phyloP scores from a whole-genome alignment of 2,888 invertebrate genomes.

The Brachynemurus nebulosus region DNA sequence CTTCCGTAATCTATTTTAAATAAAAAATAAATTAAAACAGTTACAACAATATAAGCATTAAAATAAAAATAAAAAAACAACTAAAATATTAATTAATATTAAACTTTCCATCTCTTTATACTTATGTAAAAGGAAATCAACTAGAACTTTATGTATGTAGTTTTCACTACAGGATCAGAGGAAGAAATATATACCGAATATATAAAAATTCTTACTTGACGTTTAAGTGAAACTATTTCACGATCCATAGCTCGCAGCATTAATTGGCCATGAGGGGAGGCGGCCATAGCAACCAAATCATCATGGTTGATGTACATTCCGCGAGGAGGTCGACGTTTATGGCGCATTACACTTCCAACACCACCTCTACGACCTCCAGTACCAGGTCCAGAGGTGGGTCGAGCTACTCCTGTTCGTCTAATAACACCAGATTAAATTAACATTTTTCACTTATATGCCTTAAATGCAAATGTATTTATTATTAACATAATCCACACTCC shows the following conservation, averaged over 20 bases:
- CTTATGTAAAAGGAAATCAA: no score
- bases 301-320: constrained; percentile 98
- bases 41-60: no score
- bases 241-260: constrained; percentile 86
- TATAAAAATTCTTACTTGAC: constrained; percentile 98
- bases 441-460: neutral
- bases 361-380: constrained; percentile 44
- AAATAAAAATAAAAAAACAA: no score
- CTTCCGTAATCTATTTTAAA: no score
- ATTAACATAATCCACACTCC: no score
- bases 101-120: no score
- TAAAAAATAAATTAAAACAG: no score
- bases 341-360: constrained; percentile 34
- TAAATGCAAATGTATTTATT: no score
- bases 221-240: constrained; percentile 85
- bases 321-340: constrained; percentile 80
- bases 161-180: no score
- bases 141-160: no score
- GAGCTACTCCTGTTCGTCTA: constrained; percentile 67
- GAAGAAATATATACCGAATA: no score
- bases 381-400: constrained; percentile 61
- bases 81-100: no score
- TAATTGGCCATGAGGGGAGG: constrained; percentile 56
- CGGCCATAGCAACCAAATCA: constrained; percentile 85
- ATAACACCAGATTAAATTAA: constrained; percentile 1